Conservation (phyloP, 1,140 invertebrate genomes). For the Callitettix versicolor region DNA sequence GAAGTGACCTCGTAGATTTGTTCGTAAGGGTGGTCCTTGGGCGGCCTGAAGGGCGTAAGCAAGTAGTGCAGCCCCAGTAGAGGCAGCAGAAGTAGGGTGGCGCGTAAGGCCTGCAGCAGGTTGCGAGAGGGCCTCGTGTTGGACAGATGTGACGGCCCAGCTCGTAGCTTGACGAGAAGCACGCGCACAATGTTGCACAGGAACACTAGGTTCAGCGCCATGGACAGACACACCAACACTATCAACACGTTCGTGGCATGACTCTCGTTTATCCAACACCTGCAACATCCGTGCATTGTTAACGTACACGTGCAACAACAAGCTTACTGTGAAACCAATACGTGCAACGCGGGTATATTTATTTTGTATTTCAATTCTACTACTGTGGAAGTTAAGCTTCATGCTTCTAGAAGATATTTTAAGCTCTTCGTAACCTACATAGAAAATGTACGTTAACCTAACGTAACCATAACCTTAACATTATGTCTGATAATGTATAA, state of each 20-base stretch:
- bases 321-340: not conserved
- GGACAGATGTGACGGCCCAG: slow-evolving; percentile 40
- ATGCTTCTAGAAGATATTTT: too few species aligned
- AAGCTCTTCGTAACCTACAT: too few species aligned
- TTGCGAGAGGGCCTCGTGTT: slow-evolving; percentile 13
- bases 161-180: slow-evolving; percentile 75
- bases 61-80: slow-evolving; percentile 76
- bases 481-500: too few species aligned
- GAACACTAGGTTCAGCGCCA: slow-evolving; percentile 78
- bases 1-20: slow-evolving; percentile 71
- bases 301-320: too few species aligned
- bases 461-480: too few species aligned
- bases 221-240: slow-evolving; percentile 66
- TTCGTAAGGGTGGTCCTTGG: slow-evolving; percentile 54
- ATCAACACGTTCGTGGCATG: slow-evolving; percentile 60
- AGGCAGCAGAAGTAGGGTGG: slow-evolving; percentile 77
- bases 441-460: too few species aligned
- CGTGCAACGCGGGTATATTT: too few species aligned
- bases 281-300: too few species aligned
- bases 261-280: slow-evolving; percentile 73
- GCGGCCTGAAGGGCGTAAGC: slow-evolving; percentile 78
- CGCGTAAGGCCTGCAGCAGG: slow-evolving; percentile 35
- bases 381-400: too few species aligned
- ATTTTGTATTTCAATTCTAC: too few species aligned
- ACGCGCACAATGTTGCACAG: slow-evolving; percentile 89